Percentiles rank a stretch among this genome's conserved stretches.
Conservation (phyloP, 2,888 invertebrate genomes). For the Scelioninae gen. 1 region DNA sequence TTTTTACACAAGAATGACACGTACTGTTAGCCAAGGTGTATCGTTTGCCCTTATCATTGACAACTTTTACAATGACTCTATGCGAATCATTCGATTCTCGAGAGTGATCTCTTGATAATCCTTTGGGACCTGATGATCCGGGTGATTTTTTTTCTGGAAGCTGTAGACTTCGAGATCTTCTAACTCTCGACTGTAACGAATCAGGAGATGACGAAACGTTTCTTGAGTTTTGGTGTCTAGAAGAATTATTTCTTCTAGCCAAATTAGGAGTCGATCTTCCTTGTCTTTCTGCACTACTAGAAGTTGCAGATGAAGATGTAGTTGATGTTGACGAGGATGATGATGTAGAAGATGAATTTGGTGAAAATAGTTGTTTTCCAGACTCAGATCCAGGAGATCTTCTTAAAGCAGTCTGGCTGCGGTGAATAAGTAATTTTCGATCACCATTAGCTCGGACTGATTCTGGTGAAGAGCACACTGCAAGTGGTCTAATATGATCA, state of each 20-base stretch:
- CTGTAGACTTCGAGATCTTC: conserved; percentile 87
- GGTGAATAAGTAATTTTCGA: conserved; percentile 75
- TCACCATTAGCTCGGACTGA: conserved; percentile 78
- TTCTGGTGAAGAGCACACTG: conserved; percentile 81
- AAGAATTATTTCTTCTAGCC: conserved; percentile 75
- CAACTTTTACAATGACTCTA: conserved; percentile 83
- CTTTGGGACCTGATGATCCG: conserved; percentile 80
- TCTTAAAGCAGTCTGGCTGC: conserved; percentile 77
- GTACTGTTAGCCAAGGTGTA: conserved; percentile 79
- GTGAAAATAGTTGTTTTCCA: conserved; percentile 79
- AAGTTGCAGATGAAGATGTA: conserved; percentile 79
- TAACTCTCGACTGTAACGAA: conserved; percentile 82
- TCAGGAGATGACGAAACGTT: conserved; percentile 78
- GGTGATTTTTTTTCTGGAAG: conserved; percentile 87
- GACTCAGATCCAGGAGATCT: conserved; percentile 82
- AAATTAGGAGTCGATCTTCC: conserved; percentile 80
- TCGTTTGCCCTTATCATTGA: conserved; percentile 79
- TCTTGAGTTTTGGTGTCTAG: conserved; percentile 77
- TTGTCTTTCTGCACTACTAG: conserved; percentile 78
- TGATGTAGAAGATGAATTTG: conserved; percentile 72
- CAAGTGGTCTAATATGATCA: conserved; percentile 83
- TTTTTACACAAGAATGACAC: conserved; percentile 68
- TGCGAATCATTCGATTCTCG: conserved; percentile 82
- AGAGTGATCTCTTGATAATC: conserved; percentile 81
- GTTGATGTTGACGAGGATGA: conserved; percentile 77